Evolutionary conservation across 1,140 invertebrate genomes (phyloP).

Genomic region (Cydia pomonella): DNA sequence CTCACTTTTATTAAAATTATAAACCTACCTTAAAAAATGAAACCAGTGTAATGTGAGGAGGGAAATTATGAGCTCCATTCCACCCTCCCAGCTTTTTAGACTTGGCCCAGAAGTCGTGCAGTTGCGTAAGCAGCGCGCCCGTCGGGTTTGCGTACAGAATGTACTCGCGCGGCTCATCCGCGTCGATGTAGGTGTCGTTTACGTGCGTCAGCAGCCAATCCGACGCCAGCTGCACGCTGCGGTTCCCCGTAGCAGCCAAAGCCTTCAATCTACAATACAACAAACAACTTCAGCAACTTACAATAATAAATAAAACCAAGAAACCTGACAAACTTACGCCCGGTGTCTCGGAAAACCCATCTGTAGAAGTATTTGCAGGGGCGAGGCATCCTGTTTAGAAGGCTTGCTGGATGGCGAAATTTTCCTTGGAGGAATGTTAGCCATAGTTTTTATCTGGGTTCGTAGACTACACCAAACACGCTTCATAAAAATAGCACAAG

Average conservation of each 20-base stretch:
- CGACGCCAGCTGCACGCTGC: slow-evolving; percentile 91
- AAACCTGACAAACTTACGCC: slow-evolving; percentile 83
- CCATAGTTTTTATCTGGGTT: slow-evolving; percentile 48
- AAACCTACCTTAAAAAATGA: slow-evolving; percentile 92
- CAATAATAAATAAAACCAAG: neutral
- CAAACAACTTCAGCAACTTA: neutral
- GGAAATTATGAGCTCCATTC: slow-evolving; percentile 94
- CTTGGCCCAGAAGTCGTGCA: slow-evolving; percentile 90
- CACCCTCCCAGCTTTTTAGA: slow-evolving; percentile 88
- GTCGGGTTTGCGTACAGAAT: slow-evolving; percentile 92
- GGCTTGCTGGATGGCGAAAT: slow-evolving; percentile 81
- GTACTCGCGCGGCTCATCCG: slow-evolving; percentile 89
- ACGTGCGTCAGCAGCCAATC: slow-evolving; percentile 95
- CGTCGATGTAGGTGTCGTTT: slow-evolving; percentile 89
- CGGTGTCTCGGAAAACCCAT: slow-evolving; percentile 93
- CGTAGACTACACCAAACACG: slow-evolving; percentile 37
- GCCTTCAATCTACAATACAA: slow-evolving; percentile 88
- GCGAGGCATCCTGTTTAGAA: slow-evolving; percentile 87
- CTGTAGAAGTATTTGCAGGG: slow-evolving; percentile 90
- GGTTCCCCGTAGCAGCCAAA: slow-evolving; percentile 92
- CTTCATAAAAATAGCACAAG: slow-evolving; percentile 37
- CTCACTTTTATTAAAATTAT: neutral
- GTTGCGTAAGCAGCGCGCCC: slow-evolving; percentile 83
- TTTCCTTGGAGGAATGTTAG: slow-evolving; percentile 66
- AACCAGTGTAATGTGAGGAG: slow-evolving; percentile 93